Evolutionary conservation across 2,888 invertebrate genomes (phyloP).

Genomic region (Venustoraphidia nigricollis): DNA sequence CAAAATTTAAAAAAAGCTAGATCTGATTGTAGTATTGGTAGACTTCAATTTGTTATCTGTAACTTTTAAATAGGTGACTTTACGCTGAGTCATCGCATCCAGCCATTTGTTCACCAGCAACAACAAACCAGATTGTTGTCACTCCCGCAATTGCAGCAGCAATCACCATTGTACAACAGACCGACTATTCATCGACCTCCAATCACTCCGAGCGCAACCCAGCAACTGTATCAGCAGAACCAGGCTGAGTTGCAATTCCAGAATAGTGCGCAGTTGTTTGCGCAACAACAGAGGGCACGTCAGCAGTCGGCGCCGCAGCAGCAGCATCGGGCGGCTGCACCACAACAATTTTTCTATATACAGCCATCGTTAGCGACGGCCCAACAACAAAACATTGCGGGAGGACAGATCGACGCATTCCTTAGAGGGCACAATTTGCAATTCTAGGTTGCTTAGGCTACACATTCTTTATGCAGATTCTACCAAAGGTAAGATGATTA

Average conservation of each 20-base stretch:
- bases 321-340: slow-evolving; percentile 10
- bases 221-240: slow-evolving; percentile 47
- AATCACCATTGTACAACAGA: slow-evolving; percentile 33
- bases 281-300: slow-evolving; percentile 31
- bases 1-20: no score
- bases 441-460: slow-evolving; percentile 29
- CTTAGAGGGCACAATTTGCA: slow-evolving; percentile 55
- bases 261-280: slow-evolving; percentile 35
- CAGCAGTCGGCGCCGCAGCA: slow-evolving; percentile 16
- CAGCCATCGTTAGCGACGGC: slow-evolving; percentile 28
- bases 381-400: slow-evolving; percentile 28
- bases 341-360: slow-evolving; percentile 41
- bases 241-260: slow-evolving; percentile 45
- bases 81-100: slow-evolving; percentile 55
- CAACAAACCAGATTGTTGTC: slow-evolving; percentile 35
- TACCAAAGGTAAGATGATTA: no score
- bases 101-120: slow-evolving; percentile 50
- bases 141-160: slow-evolving; percentile 39
- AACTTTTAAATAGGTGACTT: slow-evolving; percentile 35
- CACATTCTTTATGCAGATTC: slow-evolving; percentile 4
- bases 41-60: no score
- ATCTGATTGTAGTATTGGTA: no score
- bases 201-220: slow-evolving; percentile 31
- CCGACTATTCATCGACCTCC: slow-evolving; percentile 27
- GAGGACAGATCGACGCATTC: slow-evolving; percentile 68